phyloP scores from a whole-genome alignment of 2,797 vertebrate species.

The Spondyliosoma cantharus region DNA sequence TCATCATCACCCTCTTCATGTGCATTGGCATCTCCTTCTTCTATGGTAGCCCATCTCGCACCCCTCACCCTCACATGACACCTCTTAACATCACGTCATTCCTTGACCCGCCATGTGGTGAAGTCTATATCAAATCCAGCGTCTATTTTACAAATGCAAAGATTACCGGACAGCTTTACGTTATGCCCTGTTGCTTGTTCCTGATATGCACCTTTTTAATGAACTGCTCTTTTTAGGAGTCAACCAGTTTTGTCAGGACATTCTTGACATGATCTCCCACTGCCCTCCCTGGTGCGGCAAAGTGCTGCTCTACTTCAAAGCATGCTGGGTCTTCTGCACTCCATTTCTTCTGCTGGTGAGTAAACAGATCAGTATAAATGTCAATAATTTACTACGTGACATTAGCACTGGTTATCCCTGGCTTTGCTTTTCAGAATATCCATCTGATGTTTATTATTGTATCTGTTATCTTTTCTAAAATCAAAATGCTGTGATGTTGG shows the following conservation, averaged over 20 bases:
- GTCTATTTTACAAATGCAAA: not conserved
- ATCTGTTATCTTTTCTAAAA: not conserved
- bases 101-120: constrained; percentile 1
- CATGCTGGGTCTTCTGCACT: constrained; percentile 87
- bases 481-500: not conserved
- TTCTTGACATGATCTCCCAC: constrained; percentile 86
- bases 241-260: constrained; percentile 89
- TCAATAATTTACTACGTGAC: not conserved
- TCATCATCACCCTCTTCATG: constrained; percentile 91
- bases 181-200: not conserved
- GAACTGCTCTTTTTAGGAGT: constrained; percentile 76
- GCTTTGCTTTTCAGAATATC: not conserved
- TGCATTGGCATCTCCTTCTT: constrained; percentile 90
- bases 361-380: not conserved
- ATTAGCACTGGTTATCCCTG: not conserved
- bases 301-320: constrained; percentile 87
- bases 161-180: not conserved
- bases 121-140: not conserved
- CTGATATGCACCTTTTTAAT: constrained; percentile 12
- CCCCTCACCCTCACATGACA: constrained; percentile 25
- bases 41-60: constrained; percentile 81
- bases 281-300: constrained; percentile 88
- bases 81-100: constrained; percentile 3
- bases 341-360: constrained; percentile 87
- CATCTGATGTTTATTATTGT: not conserved